Evolutionary conservation across 2,113 vertebrate genomes (phyloP), one percentile per base, ranked within the genome.

Genomic region (Trichomycterus rosablanca): DNA sequence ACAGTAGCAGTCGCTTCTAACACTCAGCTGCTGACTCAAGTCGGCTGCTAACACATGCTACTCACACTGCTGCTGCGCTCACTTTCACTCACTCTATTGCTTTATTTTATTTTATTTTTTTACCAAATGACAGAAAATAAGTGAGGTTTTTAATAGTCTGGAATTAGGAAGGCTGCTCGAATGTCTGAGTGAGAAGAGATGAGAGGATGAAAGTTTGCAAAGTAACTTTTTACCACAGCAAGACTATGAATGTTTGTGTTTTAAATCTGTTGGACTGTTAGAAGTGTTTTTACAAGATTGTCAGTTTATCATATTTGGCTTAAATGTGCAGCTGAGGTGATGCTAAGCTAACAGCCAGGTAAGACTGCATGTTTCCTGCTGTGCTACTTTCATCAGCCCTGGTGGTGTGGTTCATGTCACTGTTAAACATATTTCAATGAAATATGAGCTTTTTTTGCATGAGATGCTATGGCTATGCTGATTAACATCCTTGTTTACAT

Each of bases 301-400:
- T 22, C 1, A 32, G 24, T 12, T 7, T 12, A 7, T 28, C 28
- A 16, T 8, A 7, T 52, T n/a, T 62, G 59, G 2, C 28, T n/a
- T 22, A 26, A 42, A 34, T 16, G 6, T 52, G 5, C 46, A 22
- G 16, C 39, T 35, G 30, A 23, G 46, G 35, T 45, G 42, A 54
- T 45, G 35, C 50, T 63, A 54, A 37, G 30, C 61, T 42, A 44
- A 50, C n/a, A 32, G 3, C 1, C 64, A 66, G 56, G 68, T 66
- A 66, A 71, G 62, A 55, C 12, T 24, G 35, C 44, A 59, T 50
- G 34, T 35, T 35, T 55, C 5, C 48, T 20, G 22, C 19, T 37
- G 18, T 14, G 28, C 14, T 48, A 32, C 28, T 22, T 6, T 3
- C n/a, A n/a, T 2, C 24, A 10, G n/a, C 46, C 35, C 10, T 60